A percentile compares a stretch with the other conserved stretches of the same genome.
These are phyloP conservation scores for Dasysyrphus albostriatus DNA, from an alignment of 2,888 invertebrate genomes.

Conservation along the genomic window DNA sequence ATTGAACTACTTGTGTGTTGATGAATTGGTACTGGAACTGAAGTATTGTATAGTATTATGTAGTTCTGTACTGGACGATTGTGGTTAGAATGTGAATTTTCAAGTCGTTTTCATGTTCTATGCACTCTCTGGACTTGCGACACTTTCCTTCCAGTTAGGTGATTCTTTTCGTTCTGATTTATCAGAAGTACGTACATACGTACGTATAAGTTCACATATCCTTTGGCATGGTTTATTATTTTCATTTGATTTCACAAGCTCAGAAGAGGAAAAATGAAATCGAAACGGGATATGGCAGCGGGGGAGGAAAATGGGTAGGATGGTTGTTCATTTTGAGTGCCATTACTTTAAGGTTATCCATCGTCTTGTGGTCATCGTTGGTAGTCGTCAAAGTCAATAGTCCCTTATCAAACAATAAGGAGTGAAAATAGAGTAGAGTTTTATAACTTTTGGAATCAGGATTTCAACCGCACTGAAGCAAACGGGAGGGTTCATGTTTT, in stretches of 20 bases:
- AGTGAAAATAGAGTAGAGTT: slow-evolving; percentile 9
- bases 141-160: slow-evolving; percentile 68
- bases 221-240: background rate
- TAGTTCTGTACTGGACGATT: slow-evolving; percentile 11
- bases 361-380: slow-evolving; percentile 8
- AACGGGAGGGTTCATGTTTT: slow-evolving; percentile 49
- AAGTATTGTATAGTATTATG: background rate
- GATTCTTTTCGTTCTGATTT: slow-evolving; percentile 49
- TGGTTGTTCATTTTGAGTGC: slow-evolving; percentile 70
- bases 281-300: background rate
- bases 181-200: background rate
- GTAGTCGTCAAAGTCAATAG: background rate
- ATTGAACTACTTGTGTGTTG: slow-evolving; percentile 69
- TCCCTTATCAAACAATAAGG: background rate
- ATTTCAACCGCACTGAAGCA: slow-evolving; percentile 51
- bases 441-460: slow-evolving; percentile 46
- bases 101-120: slow-evolving; percentile 59
- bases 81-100: slow-evolving; percentile 74
- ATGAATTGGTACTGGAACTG: slow-evolving; percentile 33
- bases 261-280: slow-evolving; percentile 19
- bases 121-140: slow-evolving; percentile 44
- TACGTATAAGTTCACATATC: background rate
- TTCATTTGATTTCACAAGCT: slow-evolving; percentile 24
- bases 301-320: slow-evolving; percentile 42
- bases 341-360: slow-evolving; percentile 70